A percentile compares a stretch with the other conserved stretches of the same genome.
phyloP scores from a whole-genome alignment of 2,888 invertebrate genomes.

The Eulithis prunata region DNA sequence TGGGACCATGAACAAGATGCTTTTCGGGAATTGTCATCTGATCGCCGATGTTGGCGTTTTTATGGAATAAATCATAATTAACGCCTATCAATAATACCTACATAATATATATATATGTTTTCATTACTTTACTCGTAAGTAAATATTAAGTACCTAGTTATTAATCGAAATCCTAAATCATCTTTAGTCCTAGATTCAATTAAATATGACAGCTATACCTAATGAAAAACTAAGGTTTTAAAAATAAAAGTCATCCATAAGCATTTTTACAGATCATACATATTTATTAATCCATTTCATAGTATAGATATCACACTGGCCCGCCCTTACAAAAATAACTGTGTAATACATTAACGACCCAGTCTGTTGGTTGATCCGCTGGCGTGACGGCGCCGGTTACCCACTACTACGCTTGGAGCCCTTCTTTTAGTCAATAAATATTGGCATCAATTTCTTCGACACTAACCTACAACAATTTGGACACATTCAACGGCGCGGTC shows the following conservation, averaged over 20 bases:
- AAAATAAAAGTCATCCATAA: constrained; percentile 64
- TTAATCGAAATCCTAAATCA: too few species aligned
- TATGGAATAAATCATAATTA: constrained; percentile 25
- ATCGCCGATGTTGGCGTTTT: constrained; percentile 18
- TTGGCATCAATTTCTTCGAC: constrained; percentile 69
- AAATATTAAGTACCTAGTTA: too few species aligned
- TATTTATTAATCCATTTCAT: constrained; percentile 84
- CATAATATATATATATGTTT: background rate
- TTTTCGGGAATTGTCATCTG: constrained; percentile 12
- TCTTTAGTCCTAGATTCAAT: too few species aligned
- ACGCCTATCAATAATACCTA: background rate
- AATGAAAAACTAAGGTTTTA: background rate
- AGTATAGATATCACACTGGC: constrained; percentile 85
- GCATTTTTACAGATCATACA: constrained; percentile 84
- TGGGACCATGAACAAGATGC: constrained; percentile 21
- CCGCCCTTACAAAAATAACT: constrained; percentile 85
- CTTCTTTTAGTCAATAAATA: constrained; percentile 59
- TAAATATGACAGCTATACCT: background rate
- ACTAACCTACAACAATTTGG: constrained; percentile 78
- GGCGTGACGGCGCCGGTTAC: constrained; percentile 66
- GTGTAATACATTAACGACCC: constrained; percentile 82
- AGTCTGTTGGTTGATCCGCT: constrained; percentile 61
- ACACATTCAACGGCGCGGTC: constrained; percentile 71
- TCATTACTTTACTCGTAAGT: background rate
- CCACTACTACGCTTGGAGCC: constrained; percentile 40